Conservation (phyloP, 2,797 vertebrate genomes). For the Crocidura indochinensis region DNA sequence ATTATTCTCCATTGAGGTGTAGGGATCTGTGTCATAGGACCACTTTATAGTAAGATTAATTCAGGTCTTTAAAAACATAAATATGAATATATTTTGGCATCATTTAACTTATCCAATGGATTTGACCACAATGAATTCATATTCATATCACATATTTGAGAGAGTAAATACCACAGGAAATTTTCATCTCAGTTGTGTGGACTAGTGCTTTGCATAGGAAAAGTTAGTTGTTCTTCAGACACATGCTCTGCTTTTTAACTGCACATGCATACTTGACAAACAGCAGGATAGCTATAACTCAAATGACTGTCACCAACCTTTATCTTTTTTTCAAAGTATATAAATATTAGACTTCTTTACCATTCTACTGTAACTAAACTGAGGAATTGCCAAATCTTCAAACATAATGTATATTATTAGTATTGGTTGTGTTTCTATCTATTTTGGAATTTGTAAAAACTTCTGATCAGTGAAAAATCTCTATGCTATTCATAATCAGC, state of each 20-base stretch:
- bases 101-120: not conserved
- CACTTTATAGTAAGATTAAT: not conserved
- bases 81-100: conserved; percentile 47
- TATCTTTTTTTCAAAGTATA: not conserved
- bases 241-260: too few species aligned
- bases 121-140: not conserved
- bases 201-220: not conserved
- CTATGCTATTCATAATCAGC: not conserved
- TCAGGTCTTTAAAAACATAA: conserved; percentile 39
- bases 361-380: not conserved
- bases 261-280: not conserved
- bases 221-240: not conserved
- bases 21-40: not conserved
- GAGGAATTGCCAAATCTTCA: not conserved
- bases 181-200: not conserved
- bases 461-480: conserved; percentile 9
- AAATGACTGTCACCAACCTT: not conserved
- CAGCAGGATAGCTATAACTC: not conserved
- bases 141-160: not conserved
- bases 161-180: not conserved
- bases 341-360: not conserved
- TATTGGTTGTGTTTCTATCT: not conserved
- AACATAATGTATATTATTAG: not conserved
- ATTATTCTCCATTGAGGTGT: not conserved
- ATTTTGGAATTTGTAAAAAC: conserved; percentile 1